Percentiles rank a stretch among this genome's conserved stretches.
Conservation (phyloP, 2,888 invertebrate genomes). For the Priocnemis perturbator region DNA sequence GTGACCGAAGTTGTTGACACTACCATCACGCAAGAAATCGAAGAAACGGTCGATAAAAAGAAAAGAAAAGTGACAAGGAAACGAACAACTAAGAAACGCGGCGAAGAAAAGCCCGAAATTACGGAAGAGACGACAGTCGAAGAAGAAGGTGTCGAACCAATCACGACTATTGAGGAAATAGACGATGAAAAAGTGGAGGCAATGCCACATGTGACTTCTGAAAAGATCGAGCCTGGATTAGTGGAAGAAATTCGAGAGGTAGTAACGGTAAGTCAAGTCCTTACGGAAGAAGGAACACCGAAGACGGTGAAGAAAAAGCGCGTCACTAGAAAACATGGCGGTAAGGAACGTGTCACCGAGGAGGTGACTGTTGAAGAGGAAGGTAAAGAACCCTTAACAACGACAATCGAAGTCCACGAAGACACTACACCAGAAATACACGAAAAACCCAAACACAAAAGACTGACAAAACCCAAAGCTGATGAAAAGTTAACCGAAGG, state of each 20-base stretch:
- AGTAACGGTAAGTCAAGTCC: constrained; percentile 41
- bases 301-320: constrained; percentile 63
- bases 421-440: constrained; percentile 66
- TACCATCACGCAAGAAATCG: constrained; percentile 51
- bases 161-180: constrained; percentile 58
- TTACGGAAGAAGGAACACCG: constrained; percentile 70
- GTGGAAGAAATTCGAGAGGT: constrained; percentile 66
- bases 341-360: constrained; percentile 75
- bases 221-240: constrained; percentile 50
- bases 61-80: constrained; percentile 65
- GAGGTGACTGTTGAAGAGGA: constrained; percentile 74
- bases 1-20: constrained; percentile 52
- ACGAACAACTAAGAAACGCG: constrained; percentile 68
- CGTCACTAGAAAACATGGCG: constrained; percentile 70
- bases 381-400: constrained; percentile 75
- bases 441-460: constrained; percentile 67
- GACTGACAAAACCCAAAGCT: constrained; percentile 62
- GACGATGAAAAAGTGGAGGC: constrained; percentile 56
- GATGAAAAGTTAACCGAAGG: constrained; percentile 60
- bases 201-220: constrained; percentile 9
- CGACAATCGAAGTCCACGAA: constrained; percentile 60
- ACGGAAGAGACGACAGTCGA: constrained; percentile 75
- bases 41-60: constrained; percentile 59
- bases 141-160: constrained; percentile 63
- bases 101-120: constrained; percentile 58